Evolutionary conservation across 2,113 vertebrate genomes (phyloP), one percentile per base, ranked within the genome.

Genomic region (Plecturocebus donacophilus): DNA sequence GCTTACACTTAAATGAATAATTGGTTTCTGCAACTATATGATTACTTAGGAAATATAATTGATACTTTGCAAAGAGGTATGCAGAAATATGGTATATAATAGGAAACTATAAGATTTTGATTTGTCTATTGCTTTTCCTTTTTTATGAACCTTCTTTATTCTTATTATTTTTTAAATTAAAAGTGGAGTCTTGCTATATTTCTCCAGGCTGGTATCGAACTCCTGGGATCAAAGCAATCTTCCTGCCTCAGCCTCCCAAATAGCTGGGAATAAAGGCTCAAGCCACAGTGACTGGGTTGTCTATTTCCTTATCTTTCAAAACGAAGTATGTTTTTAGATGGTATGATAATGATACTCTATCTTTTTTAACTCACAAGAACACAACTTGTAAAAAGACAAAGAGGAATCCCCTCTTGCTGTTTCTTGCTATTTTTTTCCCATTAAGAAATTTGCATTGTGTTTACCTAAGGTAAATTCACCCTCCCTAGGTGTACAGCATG

Each of bases 1-100:
- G 42, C 10, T 83, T 30, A 83, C 82, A 19, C 68, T 76, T 82
- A 77, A 91, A 38, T 89, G 77, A 91, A 96, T 91, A 87, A 27
- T 64, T 88, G 32, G 3, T 40, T 94, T 87, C 52, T 86, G 12
- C 85, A 68, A 92, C 17, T 88, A 32, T 85, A 88, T 20, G 25
- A 13, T 27, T 92, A 25, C 40, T 92, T 94, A 76, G 52, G 25
- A 82, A 94, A 82, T 81, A 32, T 42, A 32, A 66, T 64, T 42
- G 61, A 87, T 90, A 49, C 84, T 77, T 93, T 91, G 16, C 35
- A 54, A 93, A 87, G 23, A 80, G 42, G 23, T 73, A 85, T 87
- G 80, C 40, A 87, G 66, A 91, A 38, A 66, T 6, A 56, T 47
- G 35, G 54, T 49, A 61, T 80, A 4, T 68, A 92, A 84, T 30